A percentile compares a stretch with the other conserved stretches of the same genome.
These are phyloP conservation scores for Tiliacea aurago DNA, from an alignment of 2,888 invertebrate species.

Conservation along the genomic window DNA sequence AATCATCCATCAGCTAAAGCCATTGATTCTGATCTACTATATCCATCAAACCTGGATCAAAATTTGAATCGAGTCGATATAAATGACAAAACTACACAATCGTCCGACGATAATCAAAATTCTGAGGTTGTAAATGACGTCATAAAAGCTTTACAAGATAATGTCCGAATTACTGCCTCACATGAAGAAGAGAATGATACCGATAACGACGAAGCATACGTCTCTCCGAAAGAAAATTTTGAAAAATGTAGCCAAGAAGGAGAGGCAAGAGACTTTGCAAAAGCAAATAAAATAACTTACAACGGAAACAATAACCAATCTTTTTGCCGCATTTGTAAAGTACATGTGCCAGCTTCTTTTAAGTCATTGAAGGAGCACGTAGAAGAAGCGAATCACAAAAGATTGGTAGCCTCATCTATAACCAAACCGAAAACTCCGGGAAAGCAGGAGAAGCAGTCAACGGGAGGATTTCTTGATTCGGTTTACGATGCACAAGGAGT, in stretches of 20 bases:
- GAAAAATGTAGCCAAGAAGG: slow-evolving; percentile 1
- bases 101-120: neutral
- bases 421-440: neutral
- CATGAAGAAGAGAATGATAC: neutral
- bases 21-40: slow-evolving; percentile 33
- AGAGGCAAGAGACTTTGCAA: slow-evolving; percentile 24
- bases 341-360: slow-evolving; percentile 47
- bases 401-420: slow-evolving; percentile 32
- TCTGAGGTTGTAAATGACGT: neutral
- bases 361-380: slow-evolving; percentile 52
- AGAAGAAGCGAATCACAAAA: slow-evolving; percentile 67
- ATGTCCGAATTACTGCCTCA: neutral
- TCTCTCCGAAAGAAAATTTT: neutral
- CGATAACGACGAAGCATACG: neutral
- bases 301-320: slow-evolving; percentile 33
- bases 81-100: slow-evolving; percentile 41
- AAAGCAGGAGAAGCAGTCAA: neutral
- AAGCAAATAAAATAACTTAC: slow-evolving; percentile 49
- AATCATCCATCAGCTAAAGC: slow-evolving; percentile 35
- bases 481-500: neutral
- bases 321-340: slow-evolving; percentile 56
- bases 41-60: slow-evolving; percentile 40
- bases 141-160: neutral
- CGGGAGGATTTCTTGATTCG: slow-evolving; percentile 29
- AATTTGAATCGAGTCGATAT: slow-evolving; percentile 49